Conservation (phyloP, 2,888 invertebrate genomes). For the Argyresthia goedartella region DNA sequence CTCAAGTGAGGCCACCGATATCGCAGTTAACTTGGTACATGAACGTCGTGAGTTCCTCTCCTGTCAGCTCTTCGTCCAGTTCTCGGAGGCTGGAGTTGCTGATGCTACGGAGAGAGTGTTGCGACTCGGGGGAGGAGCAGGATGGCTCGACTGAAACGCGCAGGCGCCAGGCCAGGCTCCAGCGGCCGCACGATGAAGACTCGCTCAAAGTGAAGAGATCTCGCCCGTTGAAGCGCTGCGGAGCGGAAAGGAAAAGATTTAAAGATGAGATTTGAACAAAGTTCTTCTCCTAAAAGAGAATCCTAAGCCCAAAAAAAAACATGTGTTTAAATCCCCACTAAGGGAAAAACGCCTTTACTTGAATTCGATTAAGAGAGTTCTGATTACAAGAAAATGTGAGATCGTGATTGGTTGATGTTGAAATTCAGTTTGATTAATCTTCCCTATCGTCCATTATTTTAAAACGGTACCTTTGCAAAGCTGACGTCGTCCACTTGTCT, state of each 20-base stretch:
- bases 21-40: conserved; percentile 76
- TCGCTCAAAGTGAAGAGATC: conserved; percentile 46
- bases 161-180: conserved; percentile 39
- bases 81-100: conserved; percentile 84
- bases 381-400: no score
- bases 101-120: conserved; percentile 69
- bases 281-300: not conserved
- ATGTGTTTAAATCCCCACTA: no score
- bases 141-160: conserved; percentile 26
- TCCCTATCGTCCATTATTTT: no score
- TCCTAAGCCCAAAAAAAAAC: not conserved
- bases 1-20: conserved; percentile 54
- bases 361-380: no score
- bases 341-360: no score
- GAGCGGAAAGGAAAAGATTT: not conserved
- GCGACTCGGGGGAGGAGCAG: conserved; percentile 42
- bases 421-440: no score
- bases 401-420: no score
- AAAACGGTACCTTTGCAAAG: no score
- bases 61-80: conserved; percentile 77
- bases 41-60: conserved; percentile 76
- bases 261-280: not conserved
- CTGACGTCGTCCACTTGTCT: no score
- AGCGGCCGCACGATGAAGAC: conserved; percentile 45
- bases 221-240: conserved; percentile 44